Conservation (phyloP, 2,888 invertebrate species). For the Dione vanillae region DNA sequence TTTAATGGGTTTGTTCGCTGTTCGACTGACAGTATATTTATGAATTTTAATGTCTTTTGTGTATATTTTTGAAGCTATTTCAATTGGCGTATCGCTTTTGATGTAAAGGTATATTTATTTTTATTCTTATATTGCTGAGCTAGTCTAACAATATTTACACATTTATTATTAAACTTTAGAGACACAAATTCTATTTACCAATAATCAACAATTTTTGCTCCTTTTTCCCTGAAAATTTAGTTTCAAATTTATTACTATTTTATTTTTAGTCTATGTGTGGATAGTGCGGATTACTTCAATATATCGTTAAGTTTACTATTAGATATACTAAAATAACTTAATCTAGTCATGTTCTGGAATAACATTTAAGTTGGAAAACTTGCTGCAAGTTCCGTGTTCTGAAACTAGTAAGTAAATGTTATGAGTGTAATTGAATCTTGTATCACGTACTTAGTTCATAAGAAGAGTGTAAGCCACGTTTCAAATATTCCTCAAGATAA, state of each 20-base stretch:
- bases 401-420: constrained; percentile 40
- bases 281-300: neutral
- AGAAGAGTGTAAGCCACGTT: constrained; percentile 27
- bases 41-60: constrained; percentile 20
- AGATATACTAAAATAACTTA: constrained; percentile 27
- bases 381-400: constrained; percentile 27
- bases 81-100: constrained; percentile 13
- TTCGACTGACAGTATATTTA: constrained; percentile 22
- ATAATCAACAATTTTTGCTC: too few relatives aligned
- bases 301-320: neutral
- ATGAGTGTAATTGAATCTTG: constrained; percentile 35
- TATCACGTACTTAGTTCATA: constrained; percentile 31
- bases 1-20: constrained; percentile 51
- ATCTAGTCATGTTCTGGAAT: constrained; percentile 30
- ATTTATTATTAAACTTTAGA: neutral
- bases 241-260: neutral
- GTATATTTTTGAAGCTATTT: constrained; percentile 14
- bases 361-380: constrained; percentile 34
- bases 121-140: neutral
- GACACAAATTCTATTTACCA: too few relatives aligned
- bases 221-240: neutral
- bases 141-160: neutral
- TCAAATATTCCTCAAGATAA: constrained; percentile 24
- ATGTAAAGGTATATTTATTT: neutral
- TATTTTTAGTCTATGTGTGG: neutral